These are phyloP conservation scores for Anolis sagrei DNA, from an alignment of 2,113 vertebrate species.

Conservation along the genomic window DNA sequence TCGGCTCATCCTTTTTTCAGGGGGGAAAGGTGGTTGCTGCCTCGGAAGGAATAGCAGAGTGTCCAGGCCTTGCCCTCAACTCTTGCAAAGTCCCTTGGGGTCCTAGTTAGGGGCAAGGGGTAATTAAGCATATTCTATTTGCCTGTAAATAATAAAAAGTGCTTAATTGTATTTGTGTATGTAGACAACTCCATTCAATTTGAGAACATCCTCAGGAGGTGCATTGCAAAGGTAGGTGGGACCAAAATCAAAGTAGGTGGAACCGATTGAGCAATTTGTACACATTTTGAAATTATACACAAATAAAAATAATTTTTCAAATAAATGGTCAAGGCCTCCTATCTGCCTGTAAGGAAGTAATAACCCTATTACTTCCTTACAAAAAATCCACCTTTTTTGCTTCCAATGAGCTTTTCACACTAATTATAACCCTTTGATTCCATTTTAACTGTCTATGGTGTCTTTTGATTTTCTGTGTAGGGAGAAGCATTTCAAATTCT, in stretches of 20 bases:
- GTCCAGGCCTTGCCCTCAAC: constrained; percentile 40
- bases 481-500: no score
- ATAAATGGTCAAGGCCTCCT: background rate
- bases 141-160: constrained; percentile 21
- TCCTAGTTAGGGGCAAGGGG: constrained; percentile 11
- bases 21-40: constrained; percentile 66
- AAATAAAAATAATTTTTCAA: background rate
- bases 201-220: background rate
- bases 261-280: background rate
- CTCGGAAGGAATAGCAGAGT: constrained; percentile 66
- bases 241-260: background rate
- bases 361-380: background rate
- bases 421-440: no score
- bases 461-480: no score
- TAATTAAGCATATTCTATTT: constrained; percentile 7
- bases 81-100: constrained; percentile 35
- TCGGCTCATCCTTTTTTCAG: constrained; percentile 73
- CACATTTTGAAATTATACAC: background rate
- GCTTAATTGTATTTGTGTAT: background rate
- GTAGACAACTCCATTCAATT: background rate
- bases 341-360: background rate
- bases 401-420: no score
- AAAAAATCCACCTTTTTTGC: background rate
- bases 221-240: background rate
- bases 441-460: no score